phyloP scores from a whole-genome alignment of 92 coral and sea anemone species.

The Paramuricea clavata region DNA sequence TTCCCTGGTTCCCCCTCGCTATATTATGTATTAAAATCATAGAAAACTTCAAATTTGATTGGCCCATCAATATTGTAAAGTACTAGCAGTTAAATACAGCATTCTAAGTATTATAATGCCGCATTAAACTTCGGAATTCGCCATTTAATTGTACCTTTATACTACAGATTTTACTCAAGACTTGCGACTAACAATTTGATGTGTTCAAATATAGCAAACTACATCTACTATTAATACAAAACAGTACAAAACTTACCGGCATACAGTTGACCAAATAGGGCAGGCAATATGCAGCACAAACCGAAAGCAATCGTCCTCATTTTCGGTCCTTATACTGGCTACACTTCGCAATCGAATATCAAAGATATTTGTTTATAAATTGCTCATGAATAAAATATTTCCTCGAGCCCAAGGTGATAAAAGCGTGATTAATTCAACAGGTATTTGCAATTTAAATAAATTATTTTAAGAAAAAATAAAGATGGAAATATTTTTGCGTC shows the following conservation, averaged over 20 bases:
- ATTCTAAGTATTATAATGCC: background rate
- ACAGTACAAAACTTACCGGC: background rate
- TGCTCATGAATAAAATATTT: constrained; percentile 4
- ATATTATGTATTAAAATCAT: background rate
- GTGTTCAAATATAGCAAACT: background rate
- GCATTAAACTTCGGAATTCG: background rate
- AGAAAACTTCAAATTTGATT: background rate
- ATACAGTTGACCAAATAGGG: background rate
- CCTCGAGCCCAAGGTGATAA: background rate
- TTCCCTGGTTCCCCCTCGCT: too few relatives aligned
- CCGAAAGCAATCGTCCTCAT: background rate
- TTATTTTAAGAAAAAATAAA: constrained; percentile 9
- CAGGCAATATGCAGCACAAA: background rate
- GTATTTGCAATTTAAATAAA: constrained; percentile 6
- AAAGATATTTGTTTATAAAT: background rate
- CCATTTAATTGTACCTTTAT: background rate
- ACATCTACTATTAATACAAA: background rate
- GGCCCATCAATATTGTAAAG: background rate
- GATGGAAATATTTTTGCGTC: background rate
- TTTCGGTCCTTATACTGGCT: background rate
- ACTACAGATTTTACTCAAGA: background rate
- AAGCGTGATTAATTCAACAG: constrained; percentile 32
- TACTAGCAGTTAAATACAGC: too few relatives aligned
- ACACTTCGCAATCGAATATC: background rate
- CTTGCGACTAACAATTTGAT: background rate